A percentile compares a stretch with the other conserved stretches of the same genome.
Conservation (phyloP, 2,888 invertebrate species). For the Gandaritis pyraliata region DNA sequence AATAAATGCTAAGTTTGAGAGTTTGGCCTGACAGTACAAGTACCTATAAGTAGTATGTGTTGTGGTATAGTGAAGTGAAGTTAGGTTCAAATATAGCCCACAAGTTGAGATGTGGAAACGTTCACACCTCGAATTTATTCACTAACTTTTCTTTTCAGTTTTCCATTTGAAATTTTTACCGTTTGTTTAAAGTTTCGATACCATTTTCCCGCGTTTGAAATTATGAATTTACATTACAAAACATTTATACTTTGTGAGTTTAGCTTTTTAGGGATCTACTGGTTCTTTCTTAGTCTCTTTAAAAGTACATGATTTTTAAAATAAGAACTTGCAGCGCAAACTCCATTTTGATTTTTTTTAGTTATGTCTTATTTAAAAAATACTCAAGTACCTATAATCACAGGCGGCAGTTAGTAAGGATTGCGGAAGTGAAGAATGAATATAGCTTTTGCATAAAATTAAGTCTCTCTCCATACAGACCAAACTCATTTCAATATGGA, state of each 20-base stretch:
- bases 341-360: too few relatives aligned
- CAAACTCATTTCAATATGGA: constrained; percentile 43
- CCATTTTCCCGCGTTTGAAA: constrained; percentile 22
- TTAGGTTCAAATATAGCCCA: neutral
- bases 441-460: constrained; percentile 43
- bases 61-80: constrained; percentile 3
- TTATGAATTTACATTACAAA: constrained; percentile 25
- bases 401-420: neutral
- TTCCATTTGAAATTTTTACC: constrained; percentile 29
- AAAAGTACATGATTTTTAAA: too few relatives aligned
- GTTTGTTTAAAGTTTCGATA: constrained; percentile 32
- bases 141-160: constrained; percentile 32
- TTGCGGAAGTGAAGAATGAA: constrained; percentile 15
- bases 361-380: neutral
- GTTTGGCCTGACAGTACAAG: neutral
- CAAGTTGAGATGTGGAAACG: constrained; percentile 18
- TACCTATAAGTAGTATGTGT: neutral
- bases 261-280: neutral
- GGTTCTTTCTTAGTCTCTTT: neutral
- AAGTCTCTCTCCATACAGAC: constrained; percentile 33
- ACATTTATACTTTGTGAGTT: constrained; percentile 17
- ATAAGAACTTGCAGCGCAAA: too few relatives aligned
- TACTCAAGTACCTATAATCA: neutral
- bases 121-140: constrained; percentile 19
- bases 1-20: constrained; percentile 45